These are phyloP conservation scores for Platorchestia sp. DNA, from an alignment of 1,140 invertebrate genomes.

Conservation along the genomic window DNA sequence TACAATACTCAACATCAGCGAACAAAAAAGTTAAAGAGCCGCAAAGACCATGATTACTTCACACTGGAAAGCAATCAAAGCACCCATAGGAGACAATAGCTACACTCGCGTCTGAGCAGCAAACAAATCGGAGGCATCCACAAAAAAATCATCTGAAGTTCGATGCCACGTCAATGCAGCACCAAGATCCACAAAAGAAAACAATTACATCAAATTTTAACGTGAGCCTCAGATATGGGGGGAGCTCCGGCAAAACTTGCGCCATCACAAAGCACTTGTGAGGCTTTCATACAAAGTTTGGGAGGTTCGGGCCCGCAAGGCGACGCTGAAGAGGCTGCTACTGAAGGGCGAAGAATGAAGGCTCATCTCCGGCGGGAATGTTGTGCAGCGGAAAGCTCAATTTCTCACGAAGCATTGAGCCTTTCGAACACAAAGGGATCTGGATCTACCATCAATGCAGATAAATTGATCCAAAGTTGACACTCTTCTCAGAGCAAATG, in stretches of 20 bases:
- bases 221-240: neutral
- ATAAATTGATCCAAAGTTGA: too few relatives aligned
- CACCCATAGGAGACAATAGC: neutral
- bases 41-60: neutral
- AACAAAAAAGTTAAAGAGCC: neutral
- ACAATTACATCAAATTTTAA: neutral
- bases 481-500: too few relatives aligned
- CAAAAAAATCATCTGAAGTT: neutral
- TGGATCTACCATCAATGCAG: neutral
- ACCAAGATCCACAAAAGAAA: neutral
- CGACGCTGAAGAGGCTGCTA: neutral
- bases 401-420: neutral
- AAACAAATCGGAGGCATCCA: neutral
- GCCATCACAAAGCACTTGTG: neutral
- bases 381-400: neutral
- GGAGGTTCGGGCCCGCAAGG: neutral
- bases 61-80: neutral
- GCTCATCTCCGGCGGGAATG: neutral
- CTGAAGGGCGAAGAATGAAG: neutral
- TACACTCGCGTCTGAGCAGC: neutral
- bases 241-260: neutral
- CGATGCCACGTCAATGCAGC: neutral
- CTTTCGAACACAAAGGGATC: neutral
- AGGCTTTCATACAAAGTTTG: neutral
- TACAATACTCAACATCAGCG: neutral